Evolutionary conservation across 1,140 invertebrate genomes (phyloP), one percentile per base, ranked within the genome.

Genomic region (Penaeus indicus): DNA sequence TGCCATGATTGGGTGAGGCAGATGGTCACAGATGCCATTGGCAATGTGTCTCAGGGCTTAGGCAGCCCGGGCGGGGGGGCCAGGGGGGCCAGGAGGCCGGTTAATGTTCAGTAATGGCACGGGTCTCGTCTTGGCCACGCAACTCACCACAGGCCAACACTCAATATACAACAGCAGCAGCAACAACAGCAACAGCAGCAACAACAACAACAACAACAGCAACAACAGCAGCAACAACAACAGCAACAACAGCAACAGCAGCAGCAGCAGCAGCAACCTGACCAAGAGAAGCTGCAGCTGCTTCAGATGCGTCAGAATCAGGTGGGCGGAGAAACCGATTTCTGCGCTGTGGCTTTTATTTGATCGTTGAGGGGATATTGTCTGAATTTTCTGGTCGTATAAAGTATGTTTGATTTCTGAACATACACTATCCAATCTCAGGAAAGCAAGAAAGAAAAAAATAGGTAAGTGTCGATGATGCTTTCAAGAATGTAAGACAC

Each of bases 161-260:
- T 84, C 10, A 77, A 54, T 42, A 77, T 84, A n/a, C 86, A 88
- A 62, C 85, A 87, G 27, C 86, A 88, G 25, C 86, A 81, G 60
- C 85, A 87, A 19, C 85, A 87, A 62, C 85, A 87, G n/a, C 85
- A 87, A 21, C 84, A 85, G 22, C 84, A 85, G 42, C 84, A 85
- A n/a, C 81, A 84, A 42, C 81, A 84, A 4, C 85, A 86, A 62
- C 54, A 54, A 13, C 54, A 54, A 54, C 54, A 54, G 11, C 54
- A 54, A 16, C 54, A 54, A 13, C 54, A 54, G 3, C 54, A 54
- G 10, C 54, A 54, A 13, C 54, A 54, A 8, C 54, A 54, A 16
- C 54, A 54, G 16, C 54, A 54, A 13, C 54, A 54, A 2, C 54
- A 54, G 2, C 54, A 54, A 54, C 54, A 54, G 54, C 54, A 54